These are phyloP conservation scores for Hemaris fuciformis DNA, from an alignment of 2,888 invertebrate species.

Conservation along the genomic window DNA sequence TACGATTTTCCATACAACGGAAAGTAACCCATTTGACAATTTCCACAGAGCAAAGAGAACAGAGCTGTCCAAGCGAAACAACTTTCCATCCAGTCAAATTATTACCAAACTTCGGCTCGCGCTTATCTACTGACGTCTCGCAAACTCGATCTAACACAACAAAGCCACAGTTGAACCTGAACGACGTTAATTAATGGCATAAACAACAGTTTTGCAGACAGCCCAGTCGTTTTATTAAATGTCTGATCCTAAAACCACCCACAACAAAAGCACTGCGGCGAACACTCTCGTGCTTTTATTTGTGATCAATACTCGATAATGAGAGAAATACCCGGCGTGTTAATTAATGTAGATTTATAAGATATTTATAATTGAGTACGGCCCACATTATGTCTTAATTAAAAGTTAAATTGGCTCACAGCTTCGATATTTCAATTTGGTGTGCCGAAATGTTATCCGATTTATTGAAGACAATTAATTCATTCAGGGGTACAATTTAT, in stretches of 20 bases:
- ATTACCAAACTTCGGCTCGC: background rate
- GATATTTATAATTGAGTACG: conserved; percentile 6
- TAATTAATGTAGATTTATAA: conserved; percentile 11
- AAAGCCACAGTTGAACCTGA: background rate
- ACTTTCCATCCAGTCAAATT: background rate
- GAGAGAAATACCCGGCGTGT: conserved; percentile 4
- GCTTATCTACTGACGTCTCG: background rate
- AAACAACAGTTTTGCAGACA: background rate
- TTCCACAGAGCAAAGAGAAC: no score
- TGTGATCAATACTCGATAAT: conserved; percentile 14
- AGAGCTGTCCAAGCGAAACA: no score
- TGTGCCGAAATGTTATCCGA: background rate
- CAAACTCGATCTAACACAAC: background rate
- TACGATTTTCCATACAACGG: no score
- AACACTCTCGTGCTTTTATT: conserved; percentile 10
- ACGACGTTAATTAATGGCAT: background rate
- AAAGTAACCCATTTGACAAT: no score
- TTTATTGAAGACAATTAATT: background rate
- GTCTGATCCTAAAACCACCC: background rate
- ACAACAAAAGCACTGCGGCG: background rate
- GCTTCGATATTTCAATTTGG: background rate
- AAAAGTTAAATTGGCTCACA: background rate
- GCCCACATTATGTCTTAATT: conserved; percentile 2
- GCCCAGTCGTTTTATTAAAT: background rate
- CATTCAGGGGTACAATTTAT: background rate